Base-by-base conservation (phyloP, 2,797 vertebrate species). In the Brachymystax lenok region DNA sequence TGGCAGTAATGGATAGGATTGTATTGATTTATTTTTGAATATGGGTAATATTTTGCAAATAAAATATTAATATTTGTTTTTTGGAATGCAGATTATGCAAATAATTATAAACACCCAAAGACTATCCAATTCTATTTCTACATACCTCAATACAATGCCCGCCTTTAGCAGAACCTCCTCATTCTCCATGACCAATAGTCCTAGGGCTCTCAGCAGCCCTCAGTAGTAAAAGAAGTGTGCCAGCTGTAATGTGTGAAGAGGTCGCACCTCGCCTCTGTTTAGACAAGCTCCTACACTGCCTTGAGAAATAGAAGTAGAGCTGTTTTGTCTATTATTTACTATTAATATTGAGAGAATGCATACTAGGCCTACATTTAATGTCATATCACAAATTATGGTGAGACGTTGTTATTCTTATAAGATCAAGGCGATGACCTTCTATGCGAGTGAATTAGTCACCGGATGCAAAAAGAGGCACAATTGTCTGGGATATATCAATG, bases 181-280 rank as follows among this genome's bases (percentile, higher is more conserved):
- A 5, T 30, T 68, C 66, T 68, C 30, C 28, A 33, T 68, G 66
- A 19, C 30, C 28, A 35, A 68, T 33, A 63, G 21, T 63, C 21
- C 21, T 21, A 24, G 59, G 40, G 59, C 10, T 63, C 59, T 27
- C n/a, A 63, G 30, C 30, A 68, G 28, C 16, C 66, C 28, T 68
- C 66, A 28, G 14, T 2, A 3, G 63, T 66, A 30, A 30, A 30
- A 19, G 19, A 59, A 74, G 67, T 66, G 56, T 50, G 67, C 67
- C 80, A 74, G 66, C 74, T 82, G 72, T 63, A 68, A 68, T 19
- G 66, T 68, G 66, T 33, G 10, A 33, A 17, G 16, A 30, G 30
- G 10, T 67, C 28, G 17, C 64, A 30, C 66, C 66, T 30, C 28
- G 16, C 27, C 10, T 33, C 66, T 33, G 66, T 68, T 68, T 68